Evolutionary conservation across 2,888 invertebrate genomes (phyloP), one percentile per base, ranked within the genome.

Genomic region (Brachyopa scutellaris): DNA sequence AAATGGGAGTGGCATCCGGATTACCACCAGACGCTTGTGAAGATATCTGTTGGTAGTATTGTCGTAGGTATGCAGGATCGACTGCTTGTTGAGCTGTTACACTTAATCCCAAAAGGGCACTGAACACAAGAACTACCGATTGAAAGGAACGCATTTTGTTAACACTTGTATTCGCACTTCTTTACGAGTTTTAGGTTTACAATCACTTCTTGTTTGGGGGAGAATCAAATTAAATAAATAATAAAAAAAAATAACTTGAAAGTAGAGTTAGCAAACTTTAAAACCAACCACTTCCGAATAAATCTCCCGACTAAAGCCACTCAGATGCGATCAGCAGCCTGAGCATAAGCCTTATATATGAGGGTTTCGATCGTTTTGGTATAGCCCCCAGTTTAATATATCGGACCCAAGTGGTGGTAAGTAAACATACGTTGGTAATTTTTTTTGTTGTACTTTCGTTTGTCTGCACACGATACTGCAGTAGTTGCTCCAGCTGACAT

Each of bases 1-100:
- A 91, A 73, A 91, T 91, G 84, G 91, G 91, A 64, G 91, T 90
- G 88, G 91, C 85, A 76, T 91, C 90, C 47, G 85, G 84, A 91
- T 92, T 80, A 90, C 91, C 74, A 85, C 88, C 77, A 90, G 92
- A 86, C 91, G 91, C 87, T 42, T 88, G 87, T 8, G 86, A 76
- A 26, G 89, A 89, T 57, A 89, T 87, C 77, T 90, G 89, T 66
- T 89, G 88, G 67, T 90, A 90, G 85, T 89, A 85, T 82, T 90
- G 89, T 38, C 90, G 88, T 66, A 90, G 90, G 84, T 90, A 91
- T 83, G 90, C 88, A 85, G 90, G 90, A 87, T 91, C 90, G 84
- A 90, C 88, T 84, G 87, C 87, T 84, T 88, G 84, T 88, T 88
- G 55, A 77, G 85, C 85, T 45, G 80, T 53, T 26, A 66, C 84